These are phyloP conservation scores for Gallinago undulata DNA, from an alignment of 2,113 vertebrate genomes.

Conservation along the genomic window DNA sequence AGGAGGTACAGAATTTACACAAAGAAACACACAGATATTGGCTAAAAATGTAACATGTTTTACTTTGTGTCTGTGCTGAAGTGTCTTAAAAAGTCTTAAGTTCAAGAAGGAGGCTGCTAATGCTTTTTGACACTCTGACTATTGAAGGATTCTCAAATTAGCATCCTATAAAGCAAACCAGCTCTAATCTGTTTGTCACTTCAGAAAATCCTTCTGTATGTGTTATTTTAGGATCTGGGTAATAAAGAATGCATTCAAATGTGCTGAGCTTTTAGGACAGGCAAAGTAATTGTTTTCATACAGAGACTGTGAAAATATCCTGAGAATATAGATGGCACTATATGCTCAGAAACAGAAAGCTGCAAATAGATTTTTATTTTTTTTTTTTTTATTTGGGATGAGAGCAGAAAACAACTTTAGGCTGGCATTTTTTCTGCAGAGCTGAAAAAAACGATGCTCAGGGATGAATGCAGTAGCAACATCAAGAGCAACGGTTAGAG, in stretches of 20 bases:
- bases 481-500: background rate
- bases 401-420: background rate
- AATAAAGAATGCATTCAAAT: background rate
- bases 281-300: background rate
- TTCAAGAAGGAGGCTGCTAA: background rate
- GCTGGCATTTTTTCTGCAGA: background rate
- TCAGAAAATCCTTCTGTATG: background rate
- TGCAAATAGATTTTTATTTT: background rate
- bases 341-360: constrained; percentile 9
- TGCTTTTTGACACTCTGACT: background rate
- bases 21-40: background rate
- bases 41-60: background rate
- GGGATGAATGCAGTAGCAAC: background rate
- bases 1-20: background rate
- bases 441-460: background rate
- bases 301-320: constrained; percentile 17
- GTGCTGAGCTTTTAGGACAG: background rate
- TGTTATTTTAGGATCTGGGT: background rate
- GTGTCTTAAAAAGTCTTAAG: background rate
- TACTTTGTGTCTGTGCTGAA: background rate
- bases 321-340: constrained; percentile 33
- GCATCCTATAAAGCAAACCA: background rate
- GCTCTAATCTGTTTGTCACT: background rate
- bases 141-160: background rate
- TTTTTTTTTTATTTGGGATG: background rate